Evolutionary conservation across 2,888 invertebrate genomes (phyloP).

Genomic region (Papilio gigon): DNA sequence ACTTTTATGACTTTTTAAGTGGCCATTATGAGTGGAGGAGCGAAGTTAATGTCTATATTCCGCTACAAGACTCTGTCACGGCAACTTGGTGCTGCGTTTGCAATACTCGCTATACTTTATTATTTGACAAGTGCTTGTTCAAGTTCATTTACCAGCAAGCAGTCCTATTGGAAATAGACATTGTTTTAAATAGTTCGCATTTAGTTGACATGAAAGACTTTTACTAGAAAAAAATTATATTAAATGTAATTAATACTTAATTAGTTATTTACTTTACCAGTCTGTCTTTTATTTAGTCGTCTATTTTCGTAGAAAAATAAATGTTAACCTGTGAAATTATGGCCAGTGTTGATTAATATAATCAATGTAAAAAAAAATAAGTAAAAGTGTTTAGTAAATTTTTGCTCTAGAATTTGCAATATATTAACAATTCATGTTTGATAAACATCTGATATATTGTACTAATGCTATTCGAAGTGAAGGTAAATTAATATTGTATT

Average conservation of each 20-base stretch:
- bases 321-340: not conserved
- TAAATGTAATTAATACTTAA: too few relatives aligned
- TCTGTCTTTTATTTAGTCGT: too few relatives aligned
- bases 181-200: constrained; percentile 18
- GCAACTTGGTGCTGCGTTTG: constrained; percentile 57
- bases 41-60: constrained; percentile 70
- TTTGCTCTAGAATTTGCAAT: not conserved
- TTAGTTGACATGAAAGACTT: constrained; percentile 7
- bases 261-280: too few relatives aligned
- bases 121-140: not conserved
- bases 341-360: too few relatives aligned
- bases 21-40: constrained; percentile 69
- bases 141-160: not conserved
- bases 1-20: constrained; percentile 78
- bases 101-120: constrained; percentile 24
- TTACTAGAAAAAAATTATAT: too few relatives aligned
- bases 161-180: too few relatives aligned
- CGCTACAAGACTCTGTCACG: constrained; percentile 52
- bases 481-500: not conserved
- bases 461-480: too few relatives aligned
- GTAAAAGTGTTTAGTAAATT: not conserved
- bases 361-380: too few relatives aligned
- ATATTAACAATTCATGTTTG: too few relatives aligned
- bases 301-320: not conserved
- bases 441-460: too few relatives aligned